Base-by-base conservation (phyloP, 2,113 vertebrate genomes). In the Setophaga petechia region DNA sequence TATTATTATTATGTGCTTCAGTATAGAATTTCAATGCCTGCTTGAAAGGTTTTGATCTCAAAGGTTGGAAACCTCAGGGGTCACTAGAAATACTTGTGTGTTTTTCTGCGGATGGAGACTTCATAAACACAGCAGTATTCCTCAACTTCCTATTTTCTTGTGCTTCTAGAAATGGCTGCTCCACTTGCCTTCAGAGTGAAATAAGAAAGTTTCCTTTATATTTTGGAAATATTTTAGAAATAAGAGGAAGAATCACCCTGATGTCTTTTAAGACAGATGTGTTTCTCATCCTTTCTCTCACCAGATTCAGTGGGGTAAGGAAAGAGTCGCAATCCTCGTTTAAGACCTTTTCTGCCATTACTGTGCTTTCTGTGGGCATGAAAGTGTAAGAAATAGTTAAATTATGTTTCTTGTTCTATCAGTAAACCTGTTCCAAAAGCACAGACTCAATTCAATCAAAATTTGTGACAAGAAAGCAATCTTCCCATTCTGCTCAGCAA, bases 401-500 rank as follows among this genome's bases (percentile, higher is more conserved):
- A 80, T 47, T 7, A 79, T 95, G 74, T 74, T 95, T 69, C 61
- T 93, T 93, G n/a, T 93, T 81, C 77, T 95, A 89, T 96, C 85
- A 78, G 49, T 91, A 95, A 97, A 89, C 88, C 92, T 58, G 27
- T 87, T 96, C 93, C 87, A 94, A 97, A 95, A 94, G 59, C 74
- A 94, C 80, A 51, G 31, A 91, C 62, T 95, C 94, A 81, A 95
- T 97, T 97, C 95, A 94, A 97, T 98, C 96, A 97, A 97, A 97
- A 97, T 97, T 97, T 96, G 91, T 94, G 96, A 96, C 95, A 91
- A 89, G 96, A 96, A 95, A 97, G 94, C 84, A 95, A 97, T 97
- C 97, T 96, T 89, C 75, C 96, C 54, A 12, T 94, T 96, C 96
- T 88, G 83, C 92, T 96, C 94, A 79, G 90, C 77, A 19, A 92